Evolutionary conservation across 2,113 vertebrate species (phyloP).

Genomic region (Passer domesticus): DNA sequence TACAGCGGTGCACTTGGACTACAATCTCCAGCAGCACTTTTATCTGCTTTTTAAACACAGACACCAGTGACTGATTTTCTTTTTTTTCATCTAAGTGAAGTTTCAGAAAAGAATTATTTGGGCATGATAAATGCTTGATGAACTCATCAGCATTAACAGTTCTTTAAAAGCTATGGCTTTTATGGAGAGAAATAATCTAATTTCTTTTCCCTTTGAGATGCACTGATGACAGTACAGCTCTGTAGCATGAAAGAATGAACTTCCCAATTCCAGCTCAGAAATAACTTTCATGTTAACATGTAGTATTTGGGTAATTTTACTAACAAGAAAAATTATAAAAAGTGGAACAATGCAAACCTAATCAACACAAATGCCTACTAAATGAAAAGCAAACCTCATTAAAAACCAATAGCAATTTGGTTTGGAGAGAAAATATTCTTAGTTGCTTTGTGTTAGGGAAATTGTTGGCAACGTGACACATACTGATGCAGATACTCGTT

Average conservation of each 20-base stretch:
- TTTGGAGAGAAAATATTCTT: neutral
- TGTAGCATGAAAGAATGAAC: neutral
- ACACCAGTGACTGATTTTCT: neutral
- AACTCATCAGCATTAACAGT: neutral
- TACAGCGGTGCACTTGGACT: neutral
- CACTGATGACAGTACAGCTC: neutral
- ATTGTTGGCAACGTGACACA: neutral
- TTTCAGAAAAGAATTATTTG: neutral
- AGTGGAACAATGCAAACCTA: neutral
- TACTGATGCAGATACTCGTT: neutral
- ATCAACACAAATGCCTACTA: neutral
- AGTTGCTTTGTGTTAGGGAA: neutral
- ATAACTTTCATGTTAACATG: neutral
- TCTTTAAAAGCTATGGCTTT: neutral
- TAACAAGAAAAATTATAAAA: neutral
- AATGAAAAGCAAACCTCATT: neutral
- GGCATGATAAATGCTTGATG: neutral
- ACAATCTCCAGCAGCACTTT: neutral
- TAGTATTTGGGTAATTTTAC: neutral
- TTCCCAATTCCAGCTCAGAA: neutral
- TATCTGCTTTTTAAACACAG: neutral
- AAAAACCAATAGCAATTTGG: neutral
- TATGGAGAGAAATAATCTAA: neutral
- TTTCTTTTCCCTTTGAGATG: neutral
- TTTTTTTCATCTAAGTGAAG: neutral